phyloP scores from a whole-genome alignment of 2,888 invertebrate genomes.

The Drosophila conformis region DNA sequence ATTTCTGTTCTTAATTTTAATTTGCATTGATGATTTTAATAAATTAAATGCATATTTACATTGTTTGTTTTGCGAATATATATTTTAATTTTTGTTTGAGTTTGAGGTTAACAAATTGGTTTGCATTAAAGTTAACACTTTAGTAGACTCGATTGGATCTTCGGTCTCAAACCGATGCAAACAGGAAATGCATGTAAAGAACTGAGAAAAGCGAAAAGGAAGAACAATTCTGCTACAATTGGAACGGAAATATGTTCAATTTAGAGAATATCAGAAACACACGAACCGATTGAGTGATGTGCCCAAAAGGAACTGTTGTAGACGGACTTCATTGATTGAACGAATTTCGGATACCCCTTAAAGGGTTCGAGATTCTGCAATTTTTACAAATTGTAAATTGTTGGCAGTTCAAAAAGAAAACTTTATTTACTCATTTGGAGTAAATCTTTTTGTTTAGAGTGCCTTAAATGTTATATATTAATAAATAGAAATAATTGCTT shows the following conservation, averaged over 20 bases:
- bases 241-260: constrained; percentile 73
- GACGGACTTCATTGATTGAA: fast-evolving
- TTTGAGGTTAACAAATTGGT: neutral
- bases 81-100: neutral
- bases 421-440: too few species aligned
- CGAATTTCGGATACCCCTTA: constrained; percentile 15
- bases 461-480: neutral
- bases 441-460: neutral
- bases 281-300: constrained; percentile 50
- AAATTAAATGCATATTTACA: neutral
- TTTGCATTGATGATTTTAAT: neutral
- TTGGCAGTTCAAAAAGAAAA: neutral
- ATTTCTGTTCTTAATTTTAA: neutral
- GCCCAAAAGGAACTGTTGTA: constrained; percentile 12
- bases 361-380: neutral
- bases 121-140: constrained; percentile 27
- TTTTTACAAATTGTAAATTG: neutral
- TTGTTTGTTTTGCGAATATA: neutral
- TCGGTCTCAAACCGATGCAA: constrained; percentile 34
- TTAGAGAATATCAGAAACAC: constrained; percentile 60
- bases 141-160: neutral
- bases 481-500: neutral
- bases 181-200: constrained; percentile 62
- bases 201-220: constrained; percentile 7
- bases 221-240: constrained; percentile 37